Base-by-base conservation (phyloP, 1,140 invertebrate species). In the Trinorchestia longiramus region DNA sequence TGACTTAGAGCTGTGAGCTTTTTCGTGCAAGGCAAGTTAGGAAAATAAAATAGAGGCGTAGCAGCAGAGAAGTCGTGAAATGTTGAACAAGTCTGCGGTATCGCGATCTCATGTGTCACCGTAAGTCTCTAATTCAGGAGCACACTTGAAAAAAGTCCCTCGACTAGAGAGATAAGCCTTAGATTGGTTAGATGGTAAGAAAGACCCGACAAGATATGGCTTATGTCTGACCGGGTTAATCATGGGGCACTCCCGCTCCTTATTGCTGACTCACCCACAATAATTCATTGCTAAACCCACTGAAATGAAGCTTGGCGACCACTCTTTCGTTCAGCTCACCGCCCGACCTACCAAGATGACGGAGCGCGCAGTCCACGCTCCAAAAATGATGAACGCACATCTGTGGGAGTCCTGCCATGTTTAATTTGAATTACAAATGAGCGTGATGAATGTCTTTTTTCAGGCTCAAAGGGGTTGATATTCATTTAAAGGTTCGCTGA, bases 231-330 rank as follows among this genome's bases (percentile, higher is more conserved):
- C 92, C 92, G 92, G 40, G 92, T 44, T 94, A 94, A 94, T 94
- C 44, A 94, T 94, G 43, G 92, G 43, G 92, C 92, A 45, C 92
- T 94, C 92, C 40, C 44, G 92, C 43, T 47, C 41, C 11, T 94
- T 94, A 43, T 94, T 94, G 92, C 92, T 94, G 92, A 94, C 43
- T 94, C 92, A 94, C 92, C 44, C 92, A 45, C 92, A 94, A 45
- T 94, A 94, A 94, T 94, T 94, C 43, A 94, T 94, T 94, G 92
- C 92, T 94, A 94, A 94, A 94, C 92, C 92, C 92, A 94, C 92
- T 94, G 44, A 94, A 94, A 94, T 94, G 92, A 94, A 45, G 43
- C 40, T 19, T 43, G 44, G 40, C 41, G 92, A 94, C 43, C 90
- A 92, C 43, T 41, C 90, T 19, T 44, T 43, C 43, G 90, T 44